These are phyloP conservation scores for Crocallis elinguaria DNA, from an alignment of 2,888 invertebrate species.

Conservation along the genomic window DNA sequence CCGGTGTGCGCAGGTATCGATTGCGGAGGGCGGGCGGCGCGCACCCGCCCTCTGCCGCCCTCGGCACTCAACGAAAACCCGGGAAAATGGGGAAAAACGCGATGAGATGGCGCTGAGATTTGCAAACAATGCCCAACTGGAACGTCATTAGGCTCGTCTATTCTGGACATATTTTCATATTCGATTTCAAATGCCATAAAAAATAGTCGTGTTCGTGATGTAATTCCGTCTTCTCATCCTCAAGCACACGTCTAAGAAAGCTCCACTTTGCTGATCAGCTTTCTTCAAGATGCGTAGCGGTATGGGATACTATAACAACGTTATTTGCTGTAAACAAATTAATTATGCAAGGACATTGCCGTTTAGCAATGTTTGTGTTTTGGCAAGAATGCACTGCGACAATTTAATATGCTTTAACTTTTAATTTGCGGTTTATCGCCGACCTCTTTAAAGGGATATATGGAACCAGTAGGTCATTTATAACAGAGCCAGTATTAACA, in stretches of 20 bases:
- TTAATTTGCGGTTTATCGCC: constrained; percentile 32
- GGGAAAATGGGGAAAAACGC: constrained; percentile 64
- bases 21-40: constrained; percentile 62
- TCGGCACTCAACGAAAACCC: constrained; percentile 45
- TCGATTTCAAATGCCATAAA: background rate
- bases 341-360: constrained; percentile 6
- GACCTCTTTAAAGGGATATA: too few relatives aligned
- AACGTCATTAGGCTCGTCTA: constrained; percentile 26
- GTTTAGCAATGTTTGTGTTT: constrained; percentile 21
- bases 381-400: constrained; percentile 40
- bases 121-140: constrained; percentile 16
- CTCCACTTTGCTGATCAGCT: too few relatives aligned
- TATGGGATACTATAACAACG: background rate
- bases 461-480: too few relatives aligned
- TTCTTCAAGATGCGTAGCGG: background rate
- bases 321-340: constrained; percentile 6
- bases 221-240: background rate
- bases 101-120: constrained; percentile 64
- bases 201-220: background rate
- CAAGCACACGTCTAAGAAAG: too few relatives aligned
- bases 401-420: constrained; percentile 34
- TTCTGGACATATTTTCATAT: constrained; percentile 3
- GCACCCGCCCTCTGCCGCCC: constrained; percentile 63
- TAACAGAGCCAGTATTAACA: too few relatives aligned
- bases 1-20: constrained; percentile 74